These are phyloP conservation scores for Montipora capricornis DNA, from an alignment of 64 coral and sea anemone genomes.

Conservation along the genomic window DNA sequence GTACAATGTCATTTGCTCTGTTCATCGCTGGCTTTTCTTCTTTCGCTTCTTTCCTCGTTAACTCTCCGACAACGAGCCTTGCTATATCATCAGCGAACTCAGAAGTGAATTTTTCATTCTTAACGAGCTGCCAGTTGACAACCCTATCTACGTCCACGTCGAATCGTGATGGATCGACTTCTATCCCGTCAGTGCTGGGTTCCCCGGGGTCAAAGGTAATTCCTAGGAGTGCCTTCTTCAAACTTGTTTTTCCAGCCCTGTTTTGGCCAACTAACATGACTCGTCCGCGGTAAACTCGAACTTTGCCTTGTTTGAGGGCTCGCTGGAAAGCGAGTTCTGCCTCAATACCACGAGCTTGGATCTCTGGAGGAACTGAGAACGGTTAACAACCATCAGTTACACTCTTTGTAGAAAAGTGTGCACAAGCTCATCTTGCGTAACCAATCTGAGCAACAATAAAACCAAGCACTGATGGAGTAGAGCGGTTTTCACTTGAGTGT, in stretches of 20 bases:
- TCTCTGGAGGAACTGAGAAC: constrained; percentile 37
- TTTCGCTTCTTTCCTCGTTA: neutral
- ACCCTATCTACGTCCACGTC: constrained; percentile 46
- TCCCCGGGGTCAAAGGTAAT: constrained; percentile 54
- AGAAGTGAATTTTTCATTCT: constrained; percentile 42
- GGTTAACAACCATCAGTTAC: too few species aligned
- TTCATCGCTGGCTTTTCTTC: constrained; percentile 20
- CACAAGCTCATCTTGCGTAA: too few species aligned
- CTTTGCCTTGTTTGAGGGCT: constrained; percentile 36
- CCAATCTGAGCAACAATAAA: too few species aligned
- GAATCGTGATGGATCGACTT: constrained; percentile 65
- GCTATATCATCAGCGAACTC: constrained; percentile 62
- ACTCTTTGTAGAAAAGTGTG: too few species aligned
- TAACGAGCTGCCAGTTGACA: constrained; percentile 35
- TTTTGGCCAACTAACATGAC: constrained; percentile 65
- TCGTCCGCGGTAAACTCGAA: constrained; percentile 22
- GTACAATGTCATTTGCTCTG: neutral
- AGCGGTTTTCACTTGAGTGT: too few species aligned
- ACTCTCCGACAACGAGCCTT: constrained; percentile 14
- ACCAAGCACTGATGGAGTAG: too few species aligned
- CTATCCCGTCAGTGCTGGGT: constrained; percentile 60
- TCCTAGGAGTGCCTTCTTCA: constrained; percentile 70
- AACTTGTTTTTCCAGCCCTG: constrained; percentile 73
- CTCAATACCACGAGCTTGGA: constrained; percentile 42
- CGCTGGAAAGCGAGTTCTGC: constrained; percentile 30